Base-by-base conservation (phyloP, 2,888 invertebrate species). In the Lathronympha strigana region DNA sequence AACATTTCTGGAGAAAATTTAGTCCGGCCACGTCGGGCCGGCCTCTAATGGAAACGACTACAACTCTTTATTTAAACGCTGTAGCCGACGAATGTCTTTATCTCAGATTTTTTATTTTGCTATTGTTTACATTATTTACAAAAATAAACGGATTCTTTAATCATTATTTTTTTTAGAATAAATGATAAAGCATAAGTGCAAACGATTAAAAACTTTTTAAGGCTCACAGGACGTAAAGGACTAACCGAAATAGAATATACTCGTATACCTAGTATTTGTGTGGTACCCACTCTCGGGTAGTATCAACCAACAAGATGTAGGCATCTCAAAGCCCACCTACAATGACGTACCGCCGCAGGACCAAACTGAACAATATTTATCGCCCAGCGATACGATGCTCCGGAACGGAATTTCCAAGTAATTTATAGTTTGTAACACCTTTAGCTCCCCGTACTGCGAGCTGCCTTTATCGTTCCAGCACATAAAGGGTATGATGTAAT, bases 291-390 rank as follows among this genome's bases (percentile, higher is more conserved):
- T 23, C 11, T 45, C 2, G 9, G 19, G 43, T 45, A 13, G 43
- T 45, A 8, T 45, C 13, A 45, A 5, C 2, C 13, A 21, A 21
- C 13, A 21, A 21, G 21, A 61, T 11, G 9, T 21, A 53, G 23
- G 9, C 36, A 25, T n/a, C 45, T 55, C 45, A 33, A 17, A 17
- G 23, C 47, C 23, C 23, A 47, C 17, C 43, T 11, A 9, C 83
- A 84, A 84, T 82, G 83, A 81, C 81, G 79, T 77, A 83, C 83
- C 84, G 81, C 83, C 84, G 81, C 78, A 83, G 80, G 84, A 86
- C 82, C 83, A 86, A 87, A 87, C 86, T 88, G 86, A 87, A 85
- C 86, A 83, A 86, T 88, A 90, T 90, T 88, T 89, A 89, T 86
- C 83, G 83, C 81, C 77, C 70, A 77, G 80, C 84, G 83, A 84